Percentiles rank a stretch among this genome's conserved stretches.
phyloP scores from a whole-genome alignment of 2,888 invertebrate species.

The Tiliacea aurago region DNA sequence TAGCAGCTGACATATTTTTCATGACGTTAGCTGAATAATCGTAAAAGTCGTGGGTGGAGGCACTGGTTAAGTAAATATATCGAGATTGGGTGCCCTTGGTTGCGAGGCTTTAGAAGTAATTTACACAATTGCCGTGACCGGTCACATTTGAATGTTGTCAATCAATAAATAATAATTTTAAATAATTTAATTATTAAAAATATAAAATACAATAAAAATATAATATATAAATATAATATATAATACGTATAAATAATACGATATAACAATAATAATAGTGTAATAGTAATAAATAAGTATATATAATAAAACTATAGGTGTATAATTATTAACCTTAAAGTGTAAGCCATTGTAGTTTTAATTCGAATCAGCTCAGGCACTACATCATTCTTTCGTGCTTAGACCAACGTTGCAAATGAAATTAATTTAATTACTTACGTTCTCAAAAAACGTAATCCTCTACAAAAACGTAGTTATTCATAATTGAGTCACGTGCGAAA shows the following conservation, averaged over 20 bases:
- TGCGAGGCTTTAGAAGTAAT: constrained; percentile 10
- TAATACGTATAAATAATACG: no score
- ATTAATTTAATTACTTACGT: constrained; percentile 34
- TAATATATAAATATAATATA: no score
- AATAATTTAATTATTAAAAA: no score
- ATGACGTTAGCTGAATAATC: constrained; percentile 26
- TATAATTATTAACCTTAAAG: neutral
- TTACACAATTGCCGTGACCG: no score
- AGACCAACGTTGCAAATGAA: constrained; percentile 8
- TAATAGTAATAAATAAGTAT: no score
- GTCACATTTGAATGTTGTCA: no score
- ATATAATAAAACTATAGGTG: neutral
- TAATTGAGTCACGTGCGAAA: constrained; percentile 64
- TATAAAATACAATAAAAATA: no score
- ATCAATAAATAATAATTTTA: no score
- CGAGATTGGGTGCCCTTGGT: neutral
- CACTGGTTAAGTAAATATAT: neutral
- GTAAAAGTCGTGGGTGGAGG: constrained; percentile 26
- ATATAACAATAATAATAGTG: no score
- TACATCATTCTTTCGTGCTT: constrained; percentile 7
- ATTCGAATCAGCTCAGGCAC: neutral
- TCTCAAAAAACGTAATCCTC: constrained; percentile 32
- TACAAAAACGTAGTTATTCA: constrained; percentile 44
- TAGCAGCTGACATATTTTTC: constrained; percentile 38
- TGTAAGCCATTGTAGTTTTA: neutral